Conservation (phyloP, 2,797 vertebrate genomes). For the Eupleurogrammus muticus region DNA sequence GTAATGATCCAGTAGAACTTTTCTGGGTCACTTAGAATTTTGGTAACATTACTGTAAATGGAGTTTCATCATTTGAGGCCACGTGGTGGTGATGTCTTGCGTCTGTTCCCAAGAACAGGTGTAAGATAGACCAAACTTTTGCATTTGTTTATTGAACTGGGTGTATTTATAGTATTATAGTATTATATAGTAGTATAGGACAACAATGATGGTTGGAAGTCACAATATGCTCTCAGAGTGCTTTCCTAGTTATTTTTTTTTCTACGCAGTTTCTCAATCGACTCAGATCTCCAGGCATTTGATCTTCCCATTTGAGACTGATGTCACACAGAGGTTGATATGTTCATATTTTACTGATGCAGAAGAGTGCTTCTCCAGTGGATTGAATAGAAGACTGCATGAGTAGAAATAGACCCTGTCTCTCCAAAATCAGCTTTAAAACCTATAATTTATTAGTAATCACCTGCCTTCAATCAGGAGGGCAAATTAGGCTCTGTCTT, state of each 20-base stretch:
- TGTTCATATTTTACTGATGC: conserved; percentile 3
- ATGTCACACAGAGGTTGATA: not conserved
- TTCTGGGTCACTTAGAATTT: no score
- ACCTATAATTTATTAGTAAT: not conserved
- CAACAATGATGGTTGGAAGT: no score
- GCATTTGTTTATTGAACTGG: no score
- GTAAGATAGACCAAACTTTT: no score
- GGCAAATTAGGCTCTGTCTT: not conserved
- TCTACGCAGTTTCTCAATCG: not conserved
- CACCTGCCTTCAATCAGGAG: not conserved
- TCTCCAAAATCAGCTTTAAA: not conserved
- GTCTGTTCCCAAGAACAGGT: no score
- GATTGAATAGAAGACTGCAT: conserved; percentile 3
- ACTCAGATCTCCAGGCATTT: not conserved
- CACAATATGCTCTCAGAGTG: no score
- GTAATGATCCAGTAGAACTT: no score
- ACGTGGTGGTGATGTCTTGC: no score
- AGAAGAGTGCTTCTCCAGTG: not conserved
- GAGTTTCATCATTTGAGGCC: no score
- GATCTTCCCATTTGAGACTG: conserved; percentile 1
- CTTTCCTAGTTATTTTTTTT: not conserved
- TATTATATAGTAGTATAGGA: no score
- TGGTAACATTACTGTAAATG: no score
- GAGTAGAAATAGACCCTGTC: not conserved
- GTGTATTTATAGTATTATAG: no score